These are phyloP conservation scores for Altica lythri DNA, from an alignment of 2,888 invertebrate genomes.

Conservation along the genomic window DNA sequence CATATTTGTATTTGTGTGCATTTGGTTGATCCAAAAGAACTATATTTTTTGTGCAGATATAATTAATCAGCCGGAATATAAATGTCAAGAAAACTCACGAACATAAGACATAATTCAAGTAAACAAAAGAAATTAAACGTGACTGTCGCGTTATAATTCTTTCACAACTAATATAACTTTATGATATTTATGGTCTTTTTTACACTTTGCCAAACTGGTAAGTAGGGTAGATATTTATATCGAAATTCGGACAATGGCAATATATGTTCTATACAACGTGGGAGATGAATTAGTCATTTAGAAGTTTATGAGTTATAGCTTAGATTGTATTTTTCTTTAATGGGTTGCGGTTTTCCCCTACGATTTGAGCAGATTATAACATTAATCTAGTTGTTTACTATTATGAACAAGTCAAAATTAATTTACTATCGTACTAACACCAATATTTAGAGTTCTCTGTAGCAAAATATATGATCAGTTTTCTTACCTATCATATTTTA, in stretches of 20 bases:
- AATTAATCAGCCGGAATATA: constrained; percentile 23
- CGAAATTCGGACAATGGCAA: constrained; percentile 14
- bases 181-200: constrained; percentile 27
- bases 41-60: constrained; percentile 11
- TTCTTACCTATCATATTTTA: no score
- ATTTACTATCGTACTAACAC: no score
- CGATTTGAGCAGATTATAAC: background rate
- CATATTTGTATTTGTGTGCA: no score
- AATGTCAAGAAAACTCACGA: constrained; percentile 20
- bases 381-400: no score
- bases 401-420: no score
- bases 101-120: constrained; percentile 27
- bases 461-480: no score
- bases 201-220: constrained; percentile 23
- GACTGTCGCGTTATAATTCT: constrained; percentile 31
- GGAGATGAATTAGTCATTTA: constrained; percentile 18
- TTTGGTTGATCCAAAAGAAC: no score
- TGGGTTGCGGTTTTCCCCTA: background rate
- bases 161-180: constrained; percentile 34
- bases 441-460: no score
- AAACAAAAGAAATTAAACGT: constrained; percentile 33
- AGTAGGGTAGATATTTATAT: constrained; percentile 20
- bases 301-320: constrained; percentile 21
- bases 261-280: constrained; percentile 4
- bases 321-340: constrained; percentile 12